These are phyloP conservation scores for Cuculus canorus DNA, from an alignment of 2,797 vertebrate species.

Conservation along the genomic window DNA sequence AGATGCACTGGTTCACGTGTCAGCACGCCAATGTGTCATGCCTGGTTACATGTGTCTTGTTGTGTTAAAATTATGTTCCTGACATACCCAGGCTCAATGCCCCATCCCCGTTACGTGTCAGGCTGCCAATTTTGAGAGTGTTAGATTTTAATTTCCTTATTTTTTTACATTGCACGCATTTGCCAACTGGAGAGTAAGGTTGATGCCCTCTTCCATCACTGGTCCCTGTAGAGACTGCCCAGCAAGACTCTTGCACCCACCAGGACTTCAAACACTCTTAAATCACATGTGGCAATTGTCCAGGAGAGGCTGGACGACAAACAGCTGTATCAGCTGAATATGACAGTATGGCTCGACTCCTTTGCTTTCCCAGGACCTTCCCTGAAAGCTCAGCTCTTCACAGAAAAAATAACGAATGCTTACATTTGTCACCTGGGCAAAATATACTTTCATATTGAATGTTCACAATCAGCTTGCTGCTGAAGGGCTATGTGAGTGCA, in stretches of 20 bases:
- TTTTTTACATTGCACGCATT: not conserved
- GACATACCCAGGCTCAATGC: conserved; percentile 63
- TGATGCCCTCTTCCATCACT: not conserved
- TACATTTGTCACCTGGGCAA: not conserved
- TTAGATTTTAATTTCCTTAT: conserved; percentile 60
- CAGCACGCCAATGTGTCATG: conserved; percentile 36
- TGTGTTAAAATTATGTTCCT: conserved; percentile 68
- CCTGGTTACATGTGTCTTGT: conserved; percentile 74
- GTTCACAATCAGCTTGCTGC: not conserved
- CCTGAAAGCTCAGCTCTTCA: not conserved
- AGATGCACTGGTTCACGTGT: conserved; percentile 1
- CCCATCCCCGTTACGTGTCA: conserved; percentile 47
- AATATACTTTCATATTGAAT: not conserved
- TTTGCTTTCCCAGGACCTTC: not conserved
- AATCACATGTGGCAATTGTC: not conserved
- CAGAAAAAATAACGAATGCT: not conserved
- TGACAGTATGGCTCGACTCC: not conserved
- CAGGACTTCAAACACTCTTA: conserved; percentile 34
- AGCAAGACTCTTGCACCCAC: conserved; percentile 4
- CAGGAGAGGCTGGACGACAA: conserved; percentile 28
- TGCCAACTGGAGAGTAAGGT: not conserved
- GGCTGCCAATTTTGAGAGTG: conserved; percentile 48
- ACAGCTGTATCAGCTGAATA: conserved; percentile 24
- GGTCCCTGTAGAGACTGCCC: not conserved
- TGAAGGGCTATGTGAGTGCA: fast-evolving